Evolutionary conservation across 2,113 vertebrate genomes (phyloP), one percentile per base, ranked within the genome.

Genomic region (Sula dactylatra): DNA sequence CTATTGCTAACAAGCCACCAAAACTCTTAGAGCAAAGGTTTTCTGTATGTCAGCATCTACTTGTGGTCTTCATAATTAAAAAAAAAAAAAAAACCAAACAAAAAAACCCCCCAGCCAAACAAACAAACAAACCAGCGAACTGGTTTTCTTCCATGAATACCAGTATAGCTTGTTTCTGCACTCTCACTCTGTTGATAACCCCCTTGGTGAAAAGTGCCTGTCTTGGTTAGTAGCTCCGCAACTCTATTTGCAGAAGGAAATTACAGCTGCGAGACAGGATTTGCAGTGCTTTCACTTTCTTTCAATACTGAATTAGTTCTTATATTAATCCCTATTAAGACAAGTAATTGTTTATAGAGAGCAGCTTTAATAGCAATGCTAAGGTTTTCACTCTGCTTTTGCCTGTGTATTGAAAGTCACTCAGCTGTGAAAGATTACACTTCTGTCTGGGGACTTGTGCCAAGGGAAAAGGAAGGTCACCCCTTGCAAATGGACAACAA

Each of bases 261-360:
- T 96, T 54, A 67, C 11, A 76, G 44, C 76, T 70, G n/a, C 45
- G n/a, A 87, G 52, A 74, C n/a, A 55, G 73, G 21, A 49, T 93
- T 93, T 82, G 61, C 66, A 65, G 45, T n/a, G 40, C 42, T 69
- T 87, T 61, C 25, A 11, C 34, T 76, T 79, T 45, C 49, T 82
- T 93, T 93, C 85, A 58, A 2, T 73, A 77, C 47, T 77, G 42
- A 59, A 72, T 87, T 77, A 72, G 86, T 93, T 93, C 66, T 85
- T 82, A 21, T 61, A 90, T 93, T 94, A 96, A 95, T 86, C 31
- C 66, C 66, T 80, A 69, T 88, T 93, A 96, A 90, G 84, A 66
- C 58, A 80, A 76, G 54, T 96, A 77, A 96, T 93, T 94, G 92
- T 96, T 94, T 95, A 77, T 21, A 88, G 71, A 82, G 36, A 90